phyloP scores from a whole-genome alignment of 53 echinoderm and acorn worm species.

The Echinarachnius parma region DNA sequence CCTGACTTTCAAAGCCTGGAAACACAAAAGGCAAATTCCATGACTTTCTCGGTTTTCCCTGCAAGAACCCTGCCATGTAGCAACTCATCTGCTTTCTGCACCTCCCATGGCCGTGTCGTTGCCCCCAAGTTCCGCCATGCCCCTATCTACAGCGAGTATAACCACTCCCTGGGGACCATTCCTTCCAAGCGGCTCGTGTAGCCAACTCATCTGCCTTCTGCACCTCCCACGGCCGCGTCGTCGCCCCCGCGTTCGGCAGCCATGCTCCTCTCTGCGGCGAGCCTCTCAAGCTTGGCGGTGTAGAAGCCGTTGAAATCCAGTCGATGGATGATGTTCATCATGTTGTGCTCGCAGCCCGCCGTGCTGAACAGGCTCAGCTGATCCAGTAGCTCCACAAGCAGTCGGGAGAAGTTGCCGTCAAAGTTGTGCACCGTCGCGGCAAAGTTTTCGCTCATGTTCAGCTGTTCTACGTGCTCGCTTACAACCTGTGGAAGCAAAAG shows the following conservation, averaged over 20 bases:
- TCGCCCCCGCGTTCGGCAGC: slow-evolving; percentile 13
- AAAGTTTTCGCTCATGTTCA: slow-evolving; percentile 84
- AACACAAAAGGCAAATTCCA: too few species aligned
- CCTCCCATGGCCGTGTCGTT: too few species aligned
- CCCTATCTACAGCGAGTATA: too few species aligned
- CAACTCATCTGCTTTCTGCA: too few species aligned
- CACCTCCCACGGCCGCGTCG: slow-evolving; percentile 9
- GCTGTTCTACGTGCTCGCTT: slow-evolving; percentile 73
- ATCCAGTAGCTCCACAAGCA: slow-evolving; percentile 74
- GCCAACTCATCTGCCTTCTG: slow-evolving; percentile 15
- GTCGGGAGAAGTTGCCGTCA: slow-evolving; percentile 89
- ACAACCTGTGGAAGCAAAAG: slow-evolving; percentile 56
- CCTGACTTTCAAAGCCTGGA: too few species aligned
- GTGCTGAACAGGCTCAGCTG: slow-evolving; percentile 84
- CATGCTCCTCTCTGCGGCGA: slow-evolving; percentile 75
- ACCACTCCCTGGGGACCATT: too few species aligned
- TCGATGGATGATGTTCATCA: slow-evolving; percentile 94
- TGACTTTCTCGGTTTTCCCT: too few species aligned
- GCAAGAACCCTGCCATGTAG: too few species aligned
- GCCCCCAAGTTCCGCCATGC: too few species aligned
- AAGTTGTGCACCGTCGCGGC: slow-evolving; percentile 73
- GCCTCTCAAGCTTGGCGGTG: slow-evolving; percentile 74
- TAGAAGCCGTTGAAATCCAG: slow-evolving; percentile 95
- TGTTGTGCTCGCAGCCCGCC: slow-evolving; percentile 83
- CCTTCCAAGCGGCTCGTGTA: too few species aligned